phyloP scores from a whole-genome alignment of 1,140 invertebrate species.

The Druon quercuslanigerum region DNA sequence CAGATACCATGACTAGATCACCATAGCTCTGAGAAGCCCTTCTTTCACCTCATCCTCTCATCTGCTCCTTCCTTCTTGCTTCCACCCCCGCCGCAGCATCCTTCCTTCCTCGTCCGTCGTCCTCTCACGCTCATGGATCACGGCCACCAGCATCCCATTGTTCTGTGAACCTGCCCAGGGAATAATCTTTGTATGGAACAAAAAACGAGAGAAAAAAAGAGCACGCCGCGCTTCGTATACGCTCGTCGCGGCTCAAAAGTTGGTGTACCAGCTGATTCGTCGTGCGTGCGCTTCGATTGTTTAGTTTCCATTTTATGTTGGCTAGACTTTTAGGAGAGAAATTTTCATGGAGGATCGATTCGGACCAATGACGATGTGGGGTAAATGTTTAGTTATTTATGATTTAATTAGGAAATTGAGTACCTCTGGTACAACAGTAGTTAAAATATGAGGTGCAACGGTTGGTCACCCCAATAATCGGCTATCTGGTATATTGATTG shows the following conservation, averaged over 20 bases:
- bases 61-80: constrained; percentile 40
- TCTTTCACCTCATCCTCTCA: constrained; percentile 40
- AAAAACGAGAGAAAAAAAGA: constrained; percentile 33
- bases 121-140: constrained; percentile 54
- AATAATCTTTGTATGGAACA: constrained; percentile 50
- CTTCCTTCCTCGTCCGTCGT: constrained; percentile 16
- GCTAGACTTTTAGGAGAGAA: too few relatives aligned
- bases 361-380: too few relatives aligned
- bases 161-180: constrained; percentile 53
- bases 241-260: constrained; percentile 32
- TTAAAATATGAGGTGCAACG: too few relatives aligned
- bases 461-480: too few relatives aligned
- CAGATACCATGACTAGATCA: constrained; percentile 63
- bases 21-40: constrained; percentile 52
- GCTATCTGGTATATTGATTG: too few relatives aligned
- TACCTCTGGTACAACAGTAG: too few relatives aligned
- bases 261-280: constrained; percentile 27
- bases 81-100: background rate
- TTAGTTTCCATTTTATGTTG: background rate
- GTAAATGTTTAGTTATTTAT: too few relatives aligned
- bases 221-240: constrained; percentile 39
- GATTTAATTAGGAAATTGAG: too few relatives aligned
- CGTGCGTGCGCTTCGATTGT: constrained; percentile 21
- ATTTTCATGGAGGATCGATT: too few relatives aligned
- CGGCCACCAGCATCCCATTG: constrained; percentile 59